phyloP scores from a whole-genome alignment of 1,140 invertebrate genomes.

The Conus ventricosus region DNA sequence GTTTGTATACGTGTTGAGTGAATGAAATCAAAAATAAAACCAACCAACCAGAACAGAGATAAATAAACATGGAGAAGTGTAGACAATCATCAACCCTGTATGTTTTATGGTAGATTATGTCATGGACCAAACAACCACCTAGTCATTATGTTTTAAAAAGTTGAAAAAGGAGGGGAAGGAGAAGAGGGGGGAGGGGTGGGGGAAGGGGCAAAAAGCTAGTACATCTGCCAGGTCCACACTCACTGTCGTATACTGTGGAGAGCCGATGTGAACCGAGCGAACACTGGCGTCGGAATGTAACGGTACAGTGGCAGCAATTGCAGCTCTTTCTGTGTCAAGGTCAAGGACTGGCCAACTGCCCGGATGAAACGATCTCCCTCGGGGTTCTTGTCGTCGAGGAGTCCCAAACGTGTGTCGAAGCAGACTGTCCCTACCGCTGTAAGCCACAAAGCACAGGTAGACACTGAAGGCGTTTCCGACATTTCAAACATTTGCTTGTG shows the following conservation, averaged over 20 bases:
- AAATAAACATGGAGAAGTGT: too few species aligned
- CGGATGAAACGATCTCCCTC: conserved; percentile 89
- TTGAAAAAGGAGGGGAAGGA: too few species aligned
- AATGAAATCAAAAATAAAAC: too few species aligned
- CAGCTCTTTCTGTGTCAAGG: conserved; percentile 76
- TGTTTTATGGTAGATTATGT: too few species aligned
- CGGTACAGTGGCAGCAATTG: conserved; percentile 52
- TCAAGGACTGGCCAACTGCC: conserved; percentile 87
- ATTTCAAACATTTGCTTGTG: too few species aligned
- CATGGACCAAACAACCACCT: too few species aligned
- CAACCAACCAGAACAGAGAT: too few species aligned
- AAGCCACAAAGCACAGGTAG: conserved; percentile 34
- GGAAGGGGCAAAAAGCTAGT: too few species aligned
- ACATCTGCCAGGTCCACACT: conserved; percentile 49
- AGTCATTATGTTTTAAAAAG: too few species aligned
- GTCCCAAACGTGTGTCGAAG: conserved; percentile 87
- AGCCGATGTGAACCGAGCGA: conserved; percentile 81
- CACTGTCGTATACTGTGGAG: conserved; percentile 87
- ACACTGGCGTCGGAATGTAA: conserved; percentile 74
- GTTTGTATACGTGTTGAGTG: too few species aligned
- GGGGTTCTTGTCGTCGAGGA: conserved; percentile 76
- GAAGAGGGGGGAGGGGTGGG: too few species aligned
- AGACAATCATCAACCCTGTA: too few species aligned
- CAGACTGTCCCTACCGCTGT: conserved; percentile 90
- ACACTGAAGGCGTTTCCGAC: background rate